Conservation (phyloP, 2,888 invertebrate species). For the Chymomyza fuscimana region DNA sequence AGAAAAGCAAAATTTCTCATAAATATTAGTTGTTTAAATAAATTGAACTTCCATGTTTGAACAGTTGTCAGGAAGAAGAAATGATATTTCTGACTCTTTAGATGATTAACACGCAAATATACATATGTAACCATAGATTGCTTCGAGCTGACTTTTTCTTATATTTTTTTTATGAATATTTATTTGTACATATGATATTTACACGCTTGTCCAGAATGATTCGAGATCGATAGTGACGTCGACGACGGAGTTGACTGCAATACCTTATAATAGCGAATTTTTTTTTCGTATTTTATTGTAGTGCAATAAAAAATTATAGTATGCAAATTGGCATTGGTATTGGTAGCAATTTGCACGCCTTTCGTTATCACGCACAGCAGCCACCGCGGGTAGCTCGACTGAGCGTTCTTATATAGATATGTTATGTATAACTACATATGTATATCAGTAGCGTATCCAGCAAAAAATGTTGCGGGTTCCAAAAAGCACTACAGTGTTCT, state of each 20-base stretch:
- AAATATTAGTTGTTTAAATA: background rate
- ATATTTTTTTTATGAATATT: background rate
- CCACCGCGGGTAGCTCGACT: background rate
- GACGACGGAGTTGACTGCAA: background rate
- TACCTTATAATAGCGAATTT: no score
- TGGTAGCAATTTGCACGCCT: slow-evolving; percentile 34
- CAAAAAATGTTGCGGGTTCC: no score
- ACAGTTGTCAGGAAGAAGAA: slow-evolving; percentile 66
- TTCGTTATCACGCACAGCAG: slow-evolving; percentile 48
- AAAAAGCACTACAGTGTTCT: no score
- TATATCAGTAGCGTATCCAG: no score
- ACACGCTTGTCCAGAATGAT: no score
- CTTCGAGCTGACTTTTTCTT: background rate
- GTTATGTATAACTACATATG: background rate
- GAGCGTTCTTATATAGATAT: background rate
- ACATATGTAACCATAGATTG: background rate
- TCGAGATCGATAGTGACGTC: background rate
- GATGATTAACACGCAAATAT: slow-evolving; percentile 5
- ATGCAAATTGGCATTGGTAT: slow-evolving; percentile 48
- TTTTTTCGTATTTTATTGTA: slow-evolving; percentile 6
- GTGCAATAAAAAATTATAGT: slow-evolving; percentile 66
- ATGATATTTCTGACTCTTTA: slow-evolving; percentile 20
- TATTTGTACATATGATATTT: background rate
- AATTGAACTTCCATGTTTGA: slow-evolving; percentile 43
- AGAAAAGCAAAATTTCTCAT: slow-evolving; percentile 13